Evolutionary conservation across 2,888 invertebrate genomes (phyloP), one percentile per base, ranked within the genome.

Genomic region (Eristalis arbustorum): DNA sequence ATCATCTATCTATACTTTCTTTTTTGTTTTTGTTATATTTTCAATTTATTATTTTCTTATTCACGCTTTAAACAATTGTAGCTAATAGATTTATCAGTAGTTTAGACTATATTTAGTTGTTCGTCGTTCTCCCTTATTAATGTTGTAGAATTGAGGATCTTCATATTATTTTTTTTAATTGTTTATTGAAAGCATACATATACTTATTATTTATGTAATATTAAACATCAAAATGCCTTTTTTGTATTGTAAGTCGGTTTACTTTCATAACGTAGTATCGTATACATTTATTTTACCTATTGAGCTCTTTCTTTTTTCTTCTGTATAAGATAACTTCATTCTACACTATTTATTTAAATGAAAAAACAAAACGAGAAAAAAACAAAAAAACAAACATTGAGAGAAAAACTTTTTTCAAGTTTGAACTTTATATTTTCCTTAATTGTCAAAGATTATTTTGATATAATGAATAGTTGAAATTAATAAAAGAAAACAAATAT

Each of bases 141-240:
- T 79, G 74, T 75, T 72, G 34, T 72, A 62, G 68, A 79, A 64
- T 67, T 75, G 62, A 67, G 71, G 42, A 62, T 79, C 66, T 62
- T 80, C 42, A 62, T 71, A 67, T 66, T 57, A 68, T 67, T 84
- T 37, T 78, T 56, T 72, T 72, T 66, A 37, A 61, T 67, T 80
- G 73, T 73, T 61, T 77, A 81, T 85, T 76, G 85, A 85, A 77
- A 82, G 69, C 72, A 78, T 85, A 81, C 40, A 66, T 61, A 49
- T 49, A 49, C n/a, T 49, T 49, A 49, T 49, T 49, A 84, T 64
- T 42, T 74, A 49, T 68, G 62, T 85, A 85, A 77, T 64, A 82
- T 64, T 69, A 69, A 82, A 82, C 77, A 85, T 85, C 85, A 85
- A 85, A 85, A 85, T 85, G 85, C 85, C 85, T 85, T 85, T 31